Conservation (phyloP, 2,888 invertebrate species). For the Julus scandinavius region DNA sequence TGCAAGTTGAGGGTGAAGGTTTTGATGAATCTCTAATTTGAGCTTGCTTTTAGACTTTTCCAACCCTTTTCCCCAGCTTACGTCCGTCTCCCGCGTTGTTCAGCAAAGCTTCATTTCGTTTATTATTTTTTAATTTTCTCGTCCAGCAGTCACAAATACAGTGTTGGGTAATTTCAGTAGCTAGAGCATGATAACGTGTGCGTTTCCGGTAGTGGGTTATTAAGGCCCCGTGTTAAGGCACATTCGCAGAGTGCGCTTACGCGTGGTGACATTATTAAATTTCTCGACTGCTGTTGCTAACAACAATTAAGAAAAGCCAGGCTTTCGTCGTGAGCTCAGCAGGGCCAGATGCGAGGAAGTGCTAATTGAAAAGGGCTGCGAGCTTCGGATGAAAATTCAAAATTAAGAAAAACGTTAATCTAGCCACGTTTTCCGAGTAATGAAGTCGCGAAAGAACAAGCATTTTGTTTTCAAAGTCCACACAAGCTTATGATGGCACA, state of each 20-base stretch:
- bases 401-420: slow-evolving; percentile 25
- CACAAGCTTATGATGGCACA: too few relatives aligned
- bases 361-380: slow-evolving; percentile 25
- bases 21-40: too few relatives aligned
- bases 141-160: neutral
- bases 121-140: neutral
- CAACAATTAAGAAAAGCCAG: slow-evolving; percentile 32
- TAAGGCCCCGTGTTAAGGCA: neutral
- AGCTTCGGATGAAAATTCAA: neutral
- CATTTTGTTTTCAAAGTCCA: too few relatives aligned
- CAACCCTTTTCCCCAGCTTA: too few relatives aligned
- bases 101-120: neutral
- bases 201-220: neutral
- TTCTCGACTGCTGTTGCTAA: neutral
- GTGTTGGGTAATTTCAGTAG: neutral
- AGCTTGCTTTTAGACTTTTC: too few relatives aligned
- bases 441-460: neutral
- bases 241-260: neutral
- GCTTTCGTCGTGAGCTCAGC: neutral
- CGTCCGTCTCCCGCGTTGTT: neutral
- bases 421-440: neutral
- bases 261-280: slow-evolving; percentile 31
- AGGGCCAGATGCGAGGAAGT: slow-evolving; percentile 10
- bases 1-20: too few relatives aligned
- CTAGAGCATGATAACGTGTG: neutral